Conservation (phyloP, 1,140 invertebrate species). For the Cyclargus thomasi region DNA sequence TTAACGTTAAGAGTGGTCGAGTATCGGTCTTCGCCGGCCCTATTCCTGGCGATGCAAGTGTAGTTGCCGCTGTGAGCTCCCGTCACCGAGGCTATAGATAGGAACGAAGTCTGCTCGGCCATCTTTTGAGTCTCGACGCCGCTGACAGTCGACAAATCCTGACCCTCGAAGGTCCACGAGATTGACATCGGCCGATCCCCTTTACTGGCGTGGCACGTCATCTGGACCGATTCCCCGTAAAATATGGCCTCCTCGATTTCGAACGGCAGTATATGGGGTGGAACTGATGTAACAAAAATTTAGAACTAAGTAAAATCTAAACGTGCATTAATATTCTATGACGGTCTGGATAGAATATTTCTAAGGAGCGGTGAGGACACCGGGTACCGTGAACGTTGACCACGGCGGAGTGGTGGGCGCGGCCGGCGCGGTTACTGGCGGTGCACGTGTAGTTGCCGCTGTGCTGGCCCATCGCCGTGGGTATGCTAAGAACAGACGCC, state of each 20-base stretch:
- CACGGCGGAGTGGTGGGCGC: slow-evolving; percentile 79
- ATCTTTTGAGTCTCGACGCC: slow-evolving; percentile 77
- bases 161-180: slow-evolving; percentile 83
- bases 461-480: slow-evolving; percentile 82
- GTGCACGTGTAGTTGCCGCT: slow-evolving; percentile 86
- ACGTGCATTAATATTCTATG: slow-evolving; percentile 65
- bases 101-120: slow-evolving; percentile 78
- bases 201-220: slow-evolving; percentile 84
- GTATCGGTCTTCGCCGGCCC: slow-evolving; percentile 78
- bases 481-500: slow-evolving; percentile 85
- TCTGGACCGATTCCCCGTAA: slow-evolving; percentile 82
- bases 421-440: slow-evolving; percentile 84
- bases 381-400: slow-evolving; percentile 85
- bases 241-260: slow-evolving; percentile 78
- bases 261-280: slow-evolving; percentile 84
- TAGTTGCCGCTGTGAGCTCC: slow-evolving; percentile 80
- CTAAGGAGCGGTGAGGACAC: slow-evolving; percentile 38
- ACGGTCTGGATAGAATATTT: slow-evolving; percentile 28
- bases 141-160: slow-evolving; percentile 61
- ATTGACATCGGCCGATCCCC: slow-evolving; percentile 84
- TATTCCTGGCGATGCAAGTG: slow-evolving; percentile 80
- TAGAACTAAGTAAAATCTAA: slow-evolving; percentile 64
- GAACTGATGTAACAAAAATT: slow-evolving; percentile 76
- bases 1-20: slow-evolving; percentile 79
- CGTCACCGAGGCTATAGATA: slow-evolving; percentile 80